Base-by-base conservation (phyloP, 2,797 vertebrate species). In the Helarctos malayanus region DNA sequence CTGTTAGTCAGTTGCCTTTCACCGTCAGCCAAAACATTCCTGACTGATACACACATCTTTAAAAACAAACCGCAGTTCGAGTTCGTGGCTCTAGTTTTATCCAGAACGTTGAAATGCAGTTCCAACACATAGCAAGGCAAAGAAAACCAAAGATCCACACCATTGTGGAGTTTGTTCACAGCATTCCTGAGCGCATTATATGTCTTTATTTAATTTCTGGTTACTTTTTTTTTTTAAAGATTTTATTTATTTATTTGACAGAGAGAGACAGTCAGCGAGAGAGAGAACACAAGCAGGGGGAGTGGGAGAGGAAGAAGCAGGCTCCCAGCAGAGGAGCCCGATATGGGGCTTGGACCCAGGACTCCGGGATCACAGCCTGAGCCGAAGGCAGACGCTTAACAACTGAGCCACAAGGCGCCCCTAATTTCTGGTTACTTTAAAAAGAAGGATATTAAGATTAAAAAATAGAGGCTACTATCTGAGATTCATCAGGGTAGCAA, bases 31-130 rank as follows among this genome's bases (percentile, higher is more conserved):
- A 86, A 32, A 59, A 15, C 91, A 71, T 92, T 96, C 84, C 73
- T 97, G 56, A 89, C 38, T 0, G 16, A 92, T 71, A n/a, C 21
- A 54, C 45, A 82, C 59, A n/a, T 56, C 82, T 96, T 80, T 82
- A 32, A 78, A 92, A 92, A 94, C 91, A 96, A 79, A 97, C 69
- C 11, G 0, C 85, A 54, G 61, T 89, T 80, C 25, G 38, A 27
- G 56, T 57, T 63, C 47, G 52, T 25, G 68, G 56, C 10, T 75
- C 81, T 90, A 3, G 52, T 54, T 92, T 85, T 54, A 63, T 25
- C 88, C 68, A 92, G 84, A 79, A 61, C 0, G 9, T 59, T 68
- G 57, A 76, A 32, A 25, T n/a, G 15, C 19, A 75, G 59, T 61
- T 69, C 52, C 29, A 45, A 41, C 7, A 7, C 16, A 45, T 54